Evolutionary conservation across 2,797 vertebrate genomes (phyloP), one percentile per base, ranked within the genome.

Genomic region (Intellagama lesueurii): DNA sequence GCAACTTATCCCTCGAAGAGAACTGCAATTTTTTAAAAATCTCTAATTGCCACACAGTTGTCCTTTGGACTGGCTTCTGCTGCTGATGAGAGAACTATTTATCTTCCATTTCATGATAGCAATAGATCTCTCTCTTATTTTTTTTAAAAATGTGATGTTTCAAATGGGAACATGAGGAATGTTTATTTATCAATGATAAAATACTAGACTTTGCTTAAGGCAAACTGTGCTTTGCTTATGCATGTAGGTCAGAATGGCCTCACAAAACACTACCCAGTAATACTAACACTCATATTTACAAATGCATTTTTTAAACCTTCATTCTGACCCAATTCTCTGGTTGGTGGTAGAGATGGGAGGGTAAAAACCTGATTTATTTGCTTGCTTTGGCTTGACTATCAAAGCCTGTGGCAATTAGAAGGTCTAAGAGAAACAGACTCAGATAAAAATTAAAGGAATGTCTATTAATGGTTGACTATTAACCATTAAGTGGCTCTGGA

Each of bases 131-230:
- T 40, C 40, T 40, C 40, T 40, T 40, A 3, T 40, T 40, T 49
- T 40, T 75, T 76, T 86, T 80, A 16, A 19, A 19, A 17, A 89
- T 85, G 64, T 80, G 49, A 89, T 80, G 28, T 83, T 35, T 60
- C 40, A 56, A 82, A 86, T 69, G 5, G 17, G 19, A 86, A 76
- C 60, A 81, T 30, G n/a, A 75, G 35, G 72, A 69, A n/a, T 75
- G n/a, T 68, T 86, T 85, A 73, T 75, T 89, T 66, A 86, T 69
- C 79, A 11, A n/a, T 82, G 79, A 86, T 81, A 86, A 86, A 86
- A 77, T 44, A 17, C 66, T 86, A 70, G 79, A 86, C 79, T 83
- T 86, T 77, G 72, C 56, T 76, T 75, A 81, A 86, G 28, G 66
- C 16, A 9, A 73, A 86, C n/a, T 81, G 9, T 11, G 7, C 75